These are phyloP conservation scores for Onychomys leucogaster DNA, from an alignment of 2,797 vertebrate species.

Conservation along the genomic window DNA sequence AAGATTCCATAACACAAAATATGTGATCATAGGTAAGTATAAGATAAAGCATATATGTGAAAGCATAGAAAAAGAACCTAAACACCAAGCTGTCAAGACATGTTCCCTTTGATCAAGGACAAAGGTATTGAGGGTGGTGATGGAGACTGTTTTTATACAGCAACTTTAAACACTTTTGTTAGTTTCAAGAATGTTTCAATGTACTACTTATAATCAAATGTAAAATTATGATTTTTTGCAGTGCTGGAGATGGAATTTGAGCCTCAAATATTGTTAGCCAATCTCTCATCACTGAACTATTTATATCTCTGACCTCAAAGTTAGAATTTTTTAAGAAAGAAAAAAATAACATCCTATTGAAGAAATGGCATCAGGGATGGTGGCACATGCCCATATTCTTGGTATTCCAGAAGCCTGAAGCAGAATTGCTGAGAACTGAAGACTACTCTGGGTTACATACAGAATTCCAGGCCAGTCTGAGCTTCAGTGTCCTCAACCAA, in stretches of 20 bases:
- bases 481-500: background rate
- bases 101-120: background rate
- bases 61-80: slow-evolving; percentile 5
- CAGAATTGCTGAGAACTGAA: background rate
- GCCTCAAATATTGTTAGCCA: background rate
- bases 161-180: slow-evolving; percentile 23
- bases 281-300: background rate
- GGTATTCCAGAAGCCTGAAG: background rate
- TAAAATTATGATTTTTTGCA: slow-evolving; percentile 18
- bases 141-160: slow-evolving; percentile 30
- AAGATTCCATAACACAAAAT: background rate
- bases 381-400: background rate
- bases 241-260: background rate
- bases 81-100: background rate
- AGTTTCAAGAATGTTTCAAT: slow-evolving; percentile 54
- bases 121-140: background rate
- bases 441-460: background rate
- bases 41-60: background rate
- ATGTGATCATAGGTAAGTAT: background rate
- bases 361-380: background rate
- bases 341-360: slow-evolving; percentile 4
- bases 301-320: background rate
- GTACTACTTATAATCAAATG: slow-evolving; percentile 21
- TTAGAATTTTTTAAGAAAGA: slow-evolving; percentile 59
- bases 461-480: background rate